Evolutionary conservation across 2,888 invertebrate genomes (phyloP).

Genomic region (Ectemnius cavifrons): DNA sequence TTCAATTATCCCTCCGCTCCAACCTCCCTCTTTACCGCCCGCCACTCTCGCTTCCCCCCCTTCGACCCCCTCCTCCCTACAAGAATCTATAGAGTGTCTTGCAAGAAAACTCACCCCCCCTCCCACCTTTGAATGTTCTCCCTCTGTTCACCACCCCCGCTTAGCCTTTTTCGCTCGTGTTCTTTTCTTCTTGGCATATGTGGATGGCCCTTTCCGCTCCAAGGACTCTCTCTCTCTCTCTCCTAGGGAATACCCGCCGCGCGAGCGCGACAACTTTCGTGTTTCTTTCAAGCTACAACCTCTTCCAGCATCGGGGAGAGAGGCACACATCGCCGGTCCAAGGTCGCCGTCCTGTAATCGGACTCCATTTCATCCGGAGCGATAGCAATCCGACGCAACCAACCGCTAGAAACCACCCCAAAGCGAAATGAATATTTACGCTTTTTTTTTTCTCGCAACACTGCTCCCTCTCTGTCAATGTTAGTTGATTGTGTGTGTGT

Average conservation of each 20-base stretch:
- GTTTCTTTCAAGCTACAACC: too few relatives aligned
- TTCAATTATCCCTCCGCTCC: slow-evolving; percentile 75
- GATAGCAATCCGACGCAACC: slow-evolving; percentile 6
- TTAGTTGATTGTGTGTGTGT: not conserved
- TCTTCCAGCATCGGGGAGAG: not conserved
- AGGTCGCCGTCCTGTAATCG: slow-evolving; percentile 18
- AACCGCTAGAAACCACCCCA: not conserved
- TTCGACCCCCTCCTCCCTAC: slow-evolving; percentile 12
- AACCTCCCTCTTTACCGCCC: slow-evolving; percentile 37
- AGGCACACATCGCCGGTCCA: not conserved
- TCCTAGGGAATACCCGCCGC: not conserved
- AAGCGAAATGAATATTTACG: slow-evolving; percentile 5
- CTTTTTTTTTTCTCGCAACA: not conserved
- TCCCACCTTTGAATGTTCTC: not conserved
- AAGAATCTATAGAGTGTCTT: slow-evolving; percentile 60
- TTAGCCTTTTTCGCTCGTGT: not conserved
- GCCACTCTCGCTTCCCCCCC: slow-evolving; percentile 29
- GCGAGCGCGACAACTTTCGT: too few relatives aligned
- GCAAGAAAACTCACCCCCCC: slow-evolving; percentile 47
- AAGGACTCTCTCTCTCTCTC: not conserved
- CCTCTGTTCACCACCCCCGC: not conserved
- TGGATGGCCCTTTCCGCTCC: not conserved
- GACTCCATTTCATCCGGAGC: slow-evolving; percentile 16
- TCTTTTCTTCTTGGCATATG: not conserved
- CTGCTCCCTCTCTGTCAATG: not conserved